Evolutionary conservation across 2,113 vertebrate species (phyloP).

Genomic region (Paralichthys olivaceus): DNA sequence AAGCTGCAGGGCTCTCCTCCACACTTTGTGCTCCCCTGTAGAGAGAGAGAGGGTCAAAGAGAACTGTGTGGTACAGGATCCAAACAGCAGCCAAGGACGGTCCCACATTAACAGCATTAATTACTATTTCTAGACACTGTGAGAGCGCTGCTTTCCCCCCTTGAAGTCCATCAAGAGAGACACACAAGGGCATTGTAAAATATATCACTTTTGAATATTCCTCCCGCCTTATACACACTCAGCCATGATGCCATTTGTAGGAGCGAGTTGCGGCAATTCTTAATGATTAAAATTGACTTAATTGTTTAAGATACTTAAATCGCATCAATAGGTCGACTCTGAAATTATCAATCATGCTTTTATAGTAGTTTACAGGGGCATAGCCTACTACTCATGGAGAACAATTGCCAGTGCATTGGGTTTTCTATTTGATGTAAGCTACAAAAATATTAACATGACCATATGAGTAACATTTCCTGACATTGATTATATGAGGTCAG

Average conservation of each 20-base stretch:
- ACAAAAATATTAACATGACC: no score
- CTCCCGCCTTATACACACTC: neutral
- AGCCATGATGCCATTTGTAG: neutral
- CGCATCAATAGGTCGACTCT: neutral
- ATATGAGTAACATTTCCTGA: no score
- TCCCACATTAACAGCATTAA: constrained; percentile 54
- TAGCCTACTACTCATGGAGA: no score
- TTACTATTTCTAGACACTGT: constrained; percentile 45
- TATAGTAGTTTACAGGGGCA: neutral
- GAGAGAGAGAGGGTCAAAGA: constrained; percentile 63
- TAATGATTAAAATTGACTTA: no score
- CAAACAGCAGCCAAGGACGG: constrained; percentile 67
- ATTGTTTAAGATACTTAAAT: neutral
- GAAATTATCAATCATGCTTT: neutral
- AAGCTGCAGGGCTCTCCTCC: constrained; percentile 61
- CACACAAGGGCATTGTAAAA: constrained; percentile 48
- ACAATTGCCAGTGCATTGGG: no score
- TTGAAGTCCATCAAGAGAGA: constrained; percentile 53
- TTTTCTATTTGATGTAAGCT: no score
- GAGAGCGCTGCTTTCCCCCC: constrained; percentile 3
- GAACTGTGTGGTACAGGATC: constrained; percentile 41
- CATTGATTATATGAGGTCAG: no score
- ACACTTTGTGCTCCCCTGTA: constrained; percentile 39
- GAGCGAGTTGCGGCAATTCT: neutral
- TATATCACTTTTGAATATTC: constrained; percentile 3